A percentile compares a stretch with the other conserved stretches of the same genome.
Evolutionary conservation across 1,140 invertebrate species (phyloP).

Genomic region (Leptopilina clavipes): DNA sequence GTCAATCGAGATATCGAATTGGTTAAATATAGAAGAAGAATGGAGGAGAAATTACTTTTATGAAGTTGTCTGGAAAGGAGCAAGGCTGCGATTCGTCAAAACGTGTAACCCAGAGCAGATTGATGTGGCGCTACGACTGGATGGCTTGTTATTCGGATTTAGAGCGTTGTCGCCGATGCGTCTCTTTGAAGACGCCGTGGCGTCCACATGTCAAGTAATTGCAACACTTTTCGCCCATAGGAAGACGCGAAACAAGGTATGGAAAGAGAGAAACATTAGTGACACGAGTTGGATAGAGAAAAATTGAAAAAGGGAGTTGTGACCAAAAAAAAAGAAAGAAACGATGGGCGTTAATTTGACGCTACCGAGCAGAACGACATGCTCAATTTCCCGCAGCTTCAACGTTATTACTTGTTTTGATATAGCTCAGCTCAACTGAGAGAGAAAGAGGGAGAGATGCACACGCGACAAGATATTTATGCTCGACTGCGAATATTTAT

Average conservation of each 20-base stretch:
- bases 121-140: conserved; percentile 65
- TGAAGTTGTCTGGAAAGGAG: conserved; percentile 62
- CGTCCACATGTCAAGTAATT: conserved; percentile 67
- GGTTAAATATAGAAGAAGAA: too few relatives aligned
- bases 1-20: too few relatives aligned
- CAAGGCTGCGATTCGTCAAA: conserved; percentile 66
- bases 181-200: conserved; percentile 63
- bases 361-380: conserved; percentile 63
- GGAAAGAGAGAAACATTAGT: not conserved
- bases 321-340: not conserved
- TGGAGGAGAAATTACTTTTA: conserved; percentile 49
- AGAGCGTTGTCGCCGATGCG: conserved; percentile 54
- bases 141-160: conserved; percentile 70
- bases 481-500: conserved; percentile 41
- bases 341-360: conserved; percentile 67
- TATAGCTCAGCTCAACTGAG: conserved; percentile 42
- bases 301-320: conserved; percentile 37
- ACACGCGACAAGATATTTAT: conserved; percentile 41
- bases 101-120: conserved; percentile 66
- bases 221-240: conserved; percentile 57
- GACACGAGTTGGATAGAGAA: not conserved
- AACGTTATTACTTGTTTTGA: conserved; percentile 59
- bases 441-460: not conserved
- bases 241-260: conserved; percentile 25
- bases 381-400: conserved; percentile 64